phyloP scores from a whole-genome alignment of 2,888 invertebrate species.

The Mayetiola destructor region DNA sequence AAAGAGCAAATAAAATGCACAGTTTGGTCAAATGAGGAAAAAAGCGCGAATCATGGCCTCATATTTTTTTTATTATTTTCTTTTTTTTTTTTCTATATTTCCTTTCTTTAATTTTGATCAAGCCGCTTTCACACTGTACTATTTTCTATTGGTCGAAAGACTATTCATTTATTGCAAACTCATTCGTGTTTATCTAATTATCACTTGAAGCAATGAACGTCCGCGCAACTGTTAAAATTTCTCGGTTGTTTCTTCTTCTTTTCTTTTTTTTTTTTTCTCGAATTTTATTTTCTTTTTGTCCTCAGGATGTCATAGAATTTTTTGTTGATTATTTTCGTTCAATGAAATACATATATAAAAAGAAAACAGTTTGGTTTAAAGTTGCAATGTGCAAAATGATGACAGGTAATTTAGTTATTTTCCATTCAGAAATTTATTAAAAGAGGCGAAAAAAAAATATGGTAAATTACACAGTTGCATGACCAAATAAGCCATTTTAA shows the following conservation, averaged over 20 bases:
- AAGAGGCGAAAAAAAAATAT: no score
- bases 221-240: conserved; percentile 7
- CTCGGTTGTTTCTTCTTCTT: not conserved
- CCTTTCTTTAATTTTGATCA: no score
- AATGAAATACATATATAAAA: not conserved
- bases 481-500: no score
- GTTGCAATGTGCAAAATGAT: conserved; percentile 1
- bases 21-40: conserved; percentile 7
- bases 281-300: not conserved
- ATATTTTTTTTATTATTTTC: not conserved
- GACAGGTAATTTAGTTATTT: not conserved
- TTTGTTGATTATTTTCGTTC: not conserved
- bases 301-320: not conserved
- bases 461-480: no score
- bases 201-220: not conserved
- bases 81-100: not conserved
- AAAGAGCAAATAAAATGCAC: no score
- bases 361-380: not conserved
- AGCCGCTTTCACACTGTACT: no score
- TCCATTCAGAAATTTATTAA: no score
- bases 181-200: not conserved
- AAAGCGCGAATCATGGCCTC: not conserved
- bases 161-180: not conserved
- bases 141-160: no score
- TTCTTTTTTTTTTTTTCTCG: conserved; percentile 4